These are phyloP conservation scores for Andrena marginata DNA, from an alignment of 2,888 invertebrate genomes.

Conservation along the genomic window DNA sequence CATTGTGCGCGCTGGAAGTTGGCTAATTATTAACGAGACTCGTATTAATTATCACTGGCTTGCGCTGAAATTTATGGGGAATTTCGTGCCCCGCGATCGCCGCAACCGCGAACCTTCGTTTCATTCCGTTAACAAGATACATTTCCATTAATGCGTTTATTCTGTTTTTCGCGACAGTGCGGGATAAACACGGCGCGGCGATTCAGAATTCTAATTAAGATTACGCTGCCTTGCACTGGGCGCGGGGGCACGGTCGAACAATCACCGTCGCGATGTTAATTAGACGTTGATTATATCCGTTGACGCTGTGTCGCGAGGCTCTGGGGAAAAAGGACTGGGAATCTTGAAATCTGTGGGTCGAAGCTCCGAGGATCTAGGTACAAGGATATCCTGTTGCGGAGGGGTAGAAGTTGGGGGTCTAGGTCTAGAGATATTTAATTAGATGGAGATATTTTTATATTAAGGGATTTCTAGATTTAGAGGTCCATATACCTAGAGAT, in stretches of 20 bases:
- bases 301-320: constrained; percentile 1
- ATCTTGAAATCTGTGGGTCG: background rate
- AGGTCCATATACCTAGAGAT: no score
- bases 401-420: no score
- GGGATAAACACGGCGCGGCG: background rate
- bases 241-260: constrained; percentile 1
- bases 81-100: background rate
- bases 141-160: background rate
- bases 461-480: no score
- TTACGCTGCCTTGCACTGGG: constrained; percentile 20
- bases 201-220: constrained; percentile 43
- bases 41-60: no score
- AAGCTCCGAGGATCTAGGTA: no score
- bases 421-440: no score
- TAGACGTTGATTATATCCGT: constrained; percentile 39
- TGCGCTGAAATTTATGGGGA: no score
- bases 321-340: constrained; percentile 16
- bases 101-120: background rate
- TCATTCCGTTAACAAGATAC: background rate
- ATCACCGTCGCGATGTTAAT: constrained; percentile 46
- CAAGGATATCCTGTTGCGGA: no score
- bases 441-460: no score
- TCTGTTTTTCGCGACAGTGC: background rate
- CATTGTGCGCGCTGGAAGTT: no score
- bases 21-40: no score